Conservation (phyloP, 1,140 invertebrate genomes). For the Brachionus plicatilis region DNA sequence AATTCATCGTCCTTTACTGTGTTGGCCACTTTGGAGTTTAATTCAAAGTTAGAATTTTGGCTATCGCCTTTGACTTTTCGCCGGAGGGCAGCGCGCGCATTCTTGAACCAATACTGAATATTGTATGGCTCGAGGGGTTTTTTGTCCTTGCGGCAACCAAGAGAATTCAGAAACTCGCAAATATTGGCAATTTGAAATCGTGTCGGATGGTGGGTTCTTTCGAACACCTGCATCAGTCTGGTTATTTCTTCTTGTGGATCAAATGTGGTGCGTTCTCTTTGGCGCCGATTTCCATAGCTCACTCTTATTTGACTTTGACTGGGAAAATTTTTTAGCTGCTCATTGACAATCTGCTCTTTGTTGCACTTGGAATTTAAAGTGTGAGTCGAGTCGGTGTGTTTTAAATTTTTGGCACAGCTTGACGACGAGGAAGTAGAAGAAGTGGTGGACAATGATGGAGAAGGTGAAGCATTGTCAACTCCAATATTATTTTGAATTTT, state of each 20-base stretch:
- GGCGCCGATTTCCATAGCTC: neutral
- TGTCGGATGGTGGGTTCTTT: slow-evolving; percentile 86
- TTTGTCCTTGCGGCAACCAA: slow-evolving; percentile 23
- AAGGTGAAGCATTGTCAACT: neutral
- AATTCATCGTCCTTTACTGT: slow-evolving; percentile 43
- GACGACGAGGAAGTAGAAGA: neutral
- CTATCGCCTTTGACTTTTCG: slow-evolving; percentile 50
- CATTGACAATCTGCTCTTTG: neutral
- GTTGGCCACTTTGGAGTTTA: neutral
- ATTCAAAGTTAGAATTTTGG: slow-evolving; percentile 37
- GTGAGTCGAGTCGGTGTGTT: neutral
- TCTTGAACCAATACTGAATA: slow-evolving; percentile 98
- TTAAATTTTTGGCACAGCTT: neutral
- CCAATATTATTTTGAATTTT: neutral
- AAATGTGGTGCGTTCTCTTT: slow-evolving; percentile 65
- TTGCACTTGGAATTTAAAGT: neutral
- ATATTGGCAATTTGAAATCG: slow-evolving; percentile 62
- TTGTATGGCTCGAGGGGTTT: slow-evolving; percentile 93
- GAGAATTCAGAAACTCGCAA: slow-evolving; percentile 20
- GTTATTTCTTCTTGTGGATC: slow-evolving; percentile 91
- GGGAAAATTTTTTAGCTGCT: neutral
- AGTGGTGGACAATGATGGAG: slow-evolving; percentile 3
- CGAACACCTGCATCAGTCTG: slow-evolving; percentile 85
- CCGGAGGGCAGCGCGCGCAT: slow-evolving; percentile 88
- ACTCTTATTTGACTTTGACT: neutral